Evolutionary conservation across 2,888 invertebrate species (phyloP), one percentile per base, ranked within the genome.

Genomic region (Pseudoips prasinana): DNA sequence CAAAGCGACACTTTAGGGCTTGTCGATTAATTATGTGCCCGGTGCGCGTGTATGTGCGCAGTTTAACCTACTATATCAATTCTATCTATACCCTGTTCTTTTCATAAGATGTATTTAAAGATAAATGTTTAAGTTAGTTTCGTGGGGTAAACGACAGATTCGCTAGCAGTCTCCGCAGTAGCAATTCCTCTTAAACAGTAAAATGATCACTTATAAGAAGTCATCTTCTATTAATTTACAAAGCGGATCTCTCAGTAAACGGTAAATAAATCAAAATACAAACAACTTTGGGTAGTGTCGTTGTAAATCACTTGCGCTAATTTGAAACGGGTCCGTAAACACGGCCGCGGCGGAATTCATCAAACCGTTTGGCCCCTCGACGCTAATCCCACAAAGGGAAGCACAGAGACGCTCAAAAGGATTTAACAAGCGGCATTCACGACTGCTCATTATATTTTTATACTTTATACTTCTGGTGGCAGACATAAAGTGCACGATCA

Each of bases 381-480:
- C 72, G 59, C 76, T 84, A 83, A 86, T 84, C 84, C 69, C 73
- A 77, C 70, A 85, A 86, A 87, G 78, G 82, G 71, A 64, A 57
- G 65, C 49, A 53, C 66, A 72, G 72, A 52, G 62, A 70, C 77
- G 70, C 81, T 86, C 85, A 85, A 85, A 84, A 80, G 87, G 85
- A 84, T 85, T 85, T 87, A 88, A 87, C 87, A 86, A 88, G 88
- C 85, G 80, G 67, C 75, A 82, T 83, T 84, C 85, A 82, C 76
- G 64, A 65, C 65, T 74, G 65, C 82, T 87, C 87, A 87, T 88
- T 87, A 87, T 87, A 87, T 87, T 86, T 87, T 87, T 87, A 87
- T 87, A 85, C 84, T 83, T 83, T 81, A 84, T 83, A 80, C 81
- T 74, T 74, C 71, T 67, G 71, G 70, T 75, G 51, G 58, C 58